Conservation (phyloP, 2,113 vertebrate species). For the Hemiscyllium ocellatum region DNA sequence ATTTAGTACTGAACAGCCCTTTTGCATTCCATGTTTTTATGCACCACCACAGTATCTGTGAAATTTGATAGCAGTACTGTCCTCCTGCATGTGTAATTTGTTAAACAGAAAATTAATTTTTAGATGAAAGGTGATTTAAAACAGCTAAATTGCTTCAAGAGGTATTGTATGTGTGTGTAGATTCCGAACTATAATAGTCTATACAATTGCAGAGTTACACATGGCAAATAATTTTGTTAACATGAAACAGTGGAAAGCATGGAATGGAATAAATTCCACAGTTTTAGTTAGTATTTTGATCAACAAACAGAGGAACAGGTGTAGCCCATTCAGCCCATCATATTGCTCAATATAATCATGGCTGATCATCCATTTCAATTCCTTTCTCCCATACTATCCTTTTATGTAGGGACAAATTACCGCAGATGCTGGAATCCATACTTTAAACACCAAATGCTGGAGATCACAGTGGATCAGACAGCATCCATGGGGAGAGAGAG, state of each 20-base stretch:
- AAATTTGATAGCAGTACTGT: not conserved
- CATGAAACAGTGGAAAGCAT: not conserved
- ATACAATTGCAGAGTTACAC: not conserved
- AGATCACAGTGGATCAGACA: no score
- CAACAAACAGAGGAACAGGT: not conserved
- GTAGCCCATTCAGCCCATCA: no score
- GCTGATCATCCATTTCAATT: no score
- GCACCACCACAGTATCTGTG: not conserved
- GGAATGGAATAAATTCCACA: not conserved
- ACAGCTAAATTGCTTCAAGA: not conserved
- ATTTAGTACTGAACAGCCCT: not conserved
- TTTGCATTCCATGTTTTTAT: not conserved
- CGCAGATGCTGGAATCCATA: no score
- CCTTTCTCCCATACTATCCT: no score
- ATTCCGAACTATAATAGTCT: not conserved
- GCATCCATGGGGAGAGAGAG: no score
- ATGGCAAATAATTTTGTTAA: not conserved
- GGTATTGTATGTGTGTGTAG: not conserved
- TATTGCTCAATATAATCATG: no score
- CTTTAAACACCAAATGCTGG: no score
- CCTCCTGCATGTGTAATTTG: not conserved
- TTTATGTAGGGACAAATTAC: no score
- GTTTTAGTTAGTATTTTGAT: not conserved
- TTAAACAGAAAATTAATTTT: not conserved
- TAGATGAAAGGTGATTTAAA: not conserved